Evolutionary conservation across 2,888 invertebrate species (phyloP), one percentile per base, ranked within the genome.

Genomic region (Orchesella flavescens): DNA sequence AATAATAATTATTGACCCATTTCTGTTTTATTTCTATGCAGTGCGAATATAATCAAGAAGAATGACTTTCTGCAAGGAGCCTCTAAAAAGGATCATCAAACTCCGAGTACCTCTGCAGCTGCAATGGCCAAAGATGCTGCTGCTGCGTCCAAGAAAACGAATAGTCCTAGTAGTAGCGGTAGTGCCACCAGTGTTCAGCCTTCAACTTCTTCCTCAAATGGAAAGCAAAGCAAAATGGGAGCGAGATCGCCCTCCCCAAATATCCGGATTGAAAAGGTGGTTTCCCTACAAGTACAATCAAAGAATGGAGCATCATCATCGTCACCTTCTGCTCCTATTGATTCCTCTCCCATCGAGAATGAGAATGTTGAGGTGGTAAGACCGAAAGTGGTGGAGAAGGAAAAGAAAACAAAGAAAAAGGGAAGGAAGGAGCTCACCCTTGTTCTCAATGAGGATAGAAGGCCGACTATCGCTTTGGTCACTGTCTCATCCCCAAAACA

Each of bases 121-220:
- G 23, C 53, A n/a, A n/a, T n/a, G 5, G 5, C 10, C 13, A 23
- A 19, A 2, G n/a, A n/a, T n/a, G n/a, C n/a, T n/a, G n/a, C n/a
- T n/a, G 23, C 68, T 1, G 17, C 53, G 10, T 34, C 65, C 0
- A 46, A 63, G 10, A 15, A 61, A n/a, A n/a, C n/a, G n/a, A n/a
- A n/a, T n/a, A n/a, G n/a, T n/a, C n/a, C n/a, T n/a, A n/a, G n/a
- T n/a, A n/a, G n/a, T n/a, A n/a, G n/a, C n/a, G n/a, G n/a, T n/a
- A 53, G 55, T 17, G 34, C 34, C 34, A 19, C 69, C 46, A 81
- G 80, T 80, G 80, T 80, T 80, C 80, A 81, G 17, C 59, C 46
- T 24, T 59, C 19, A 7, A 61, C 66, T 55, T 78, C 78, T 46
- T 59, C 73, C 0, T 55, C 79, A 34, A 82, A 82, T 43, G 57